Base-by-base conservation (phyloP, 2,888 invertebrate species). In the Sinhomidia bicolor region DNA sequence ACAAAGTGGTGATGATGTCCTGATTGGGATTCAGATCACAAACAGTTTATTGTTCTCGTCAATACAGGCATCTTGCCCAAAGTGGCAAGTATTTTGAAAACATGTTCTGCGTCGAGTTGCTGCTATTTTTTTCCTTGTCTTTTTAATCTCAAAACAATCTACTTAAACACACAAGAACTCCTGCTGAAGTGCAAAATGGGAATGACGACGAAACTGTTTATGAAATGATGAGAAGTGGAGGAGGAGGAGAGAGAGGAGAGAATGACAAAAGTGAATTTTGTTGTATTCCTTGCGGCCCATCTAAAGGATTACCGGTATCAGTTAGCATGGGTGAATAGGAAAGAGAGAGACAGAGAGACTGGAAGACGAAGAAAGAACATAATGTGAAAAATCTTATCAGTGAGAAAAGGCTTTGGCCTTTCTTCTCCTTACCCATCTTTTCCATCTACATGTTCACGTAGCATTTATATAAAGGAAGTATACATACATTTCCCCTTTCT, bases 201-300 rank as follows among this genome's bases (percentile, higher is more conserved):
- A 76, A 51, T 29, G 54, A 82, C 54, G 51, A 65, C 26, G 68
- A 68, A 29, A 62, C 36, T 81, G 81, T 81, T 74, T 87, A 65
- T 62, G 65, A 78, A 78, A 88, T 76, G 88, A 81, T 12, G 60
- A 83, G 79, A 17, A 32, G 7, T 7, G 78, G n/a, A n/a, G n/a
- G n/a, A n/a, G n/a, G n/a, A n/a, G n/a, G n/a, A n/a, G n/a, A n/a
- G n/a, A n/a, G n/a, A n/a, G n/a, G n/a, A n/a, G n/a, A n/a, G n/a
- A n/a, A n/a, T n/a, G n/a, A n/a, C n/a, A n/a, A 88, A 78, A 88
- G 88, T 88, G 88, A 83, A 83, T 83, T 88, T 79, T 71, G 54
- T 20, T 88, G 88, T 88, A 88, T 83, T 88, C 83, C 88, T 88
- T 74, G 79, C 82, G 88, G 83, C 83, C 78, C 82, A 44, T 83